phyloP scores from a whole-genome alignment of 2,113 vertebrate genomes.

The Sylvilagus bachmani region DNA sequence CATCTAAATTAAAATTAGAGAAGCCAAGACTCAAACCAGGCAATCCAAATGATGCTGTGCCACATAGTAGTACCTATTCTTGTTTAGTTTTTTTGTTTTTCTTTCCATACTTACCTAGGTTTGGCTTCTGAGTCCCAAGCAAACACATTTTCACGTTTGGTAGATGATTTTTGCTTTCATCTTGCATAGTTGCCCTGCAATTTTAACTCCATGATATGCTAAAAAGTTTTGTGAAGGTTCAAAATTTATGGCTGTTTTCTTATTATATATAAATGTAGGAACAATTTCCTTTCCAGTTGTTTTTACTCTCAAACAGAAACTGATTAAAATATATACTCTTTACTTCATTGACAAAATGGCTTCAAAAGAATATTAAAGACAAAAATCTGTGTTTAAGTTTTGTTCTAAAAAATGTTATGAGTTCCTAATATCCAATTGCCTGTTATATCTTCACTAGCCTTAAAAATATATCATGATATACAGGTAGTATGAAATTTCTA shows the following conservation, averaged over 20 bases:
- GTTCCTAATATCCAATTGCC: neutral
- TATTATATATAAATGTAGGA: neutral
- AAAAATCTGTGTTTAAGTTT: neutral
- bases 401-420: neutral
- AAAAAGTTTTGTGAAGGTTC: neutral
- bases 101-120: neutral
- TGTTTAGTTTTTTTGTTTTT: neutral
- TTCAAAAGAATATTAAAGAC: slow-evolving; percentile 16
- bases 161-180: neutral
- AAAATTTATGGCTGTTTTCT: neutral
- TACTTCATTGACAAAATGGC: neutral
- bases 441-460: neutral
- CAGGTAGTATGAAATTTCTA: neutral
- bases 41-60: too few relatives aligned
- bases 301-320: neutral
- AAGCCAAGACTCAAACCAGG: too few relatives aligned
- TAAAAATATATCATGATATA: neutral
- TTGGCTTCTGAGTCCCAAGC: neutral
- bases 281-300: neutral
- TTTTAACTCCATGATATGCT: neutral
- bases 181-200: neutral
- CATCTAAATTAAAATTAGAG: too few relatives aligned
- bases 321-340: neutral
- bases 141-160: neutral
- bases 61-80: neutral